Evolutionary conservation across 2,888 invertebrate species (phyloP), one percentile per base, ranked within the genome.

Genomic region (Rhagonycha fulva): DNA sequence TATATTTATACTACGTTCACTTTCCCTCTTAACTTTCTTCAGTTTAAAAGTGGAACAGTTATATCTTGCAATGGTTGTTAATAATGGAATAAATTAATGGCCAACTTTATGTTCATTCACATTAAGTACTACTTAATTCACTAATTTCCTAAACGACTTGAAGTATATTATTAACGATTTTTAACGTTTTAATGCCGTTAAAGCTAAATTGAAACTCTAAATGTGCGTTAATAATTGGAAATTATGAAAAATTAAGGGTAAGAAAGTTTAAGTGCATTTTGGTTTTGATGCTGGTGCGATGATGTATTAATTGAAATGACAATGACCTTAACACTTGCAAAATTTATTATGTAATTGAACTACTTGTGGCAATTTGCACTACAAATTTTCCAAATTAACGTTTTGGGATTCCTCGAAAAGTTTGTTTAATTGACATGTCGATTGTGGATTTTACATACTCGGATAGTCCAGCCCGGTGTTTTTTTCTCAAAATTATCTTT

Each of bases 21-120:
- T 82, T 82, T 82, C 82, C 80, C 82, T 80, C 79, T 81, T 81
- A 81, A 82, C 82, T 82, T 82, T 82, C 82, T 82, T 82, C 78
- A 76, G 79, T 78, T 81, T 78, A 82, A 82, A 81, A 82, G 82
- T 82, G 81, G 82, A 82, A 82, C 82, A 79, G 79, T 82, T 79
- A 81, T 74, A 76, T 61, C 70, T 72, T 76, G 76, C 70, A 71
- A 74, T 78, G 73, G 69, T 78, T 67, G n/a, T n/a, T 30, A 75
- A 32, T 71, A 73, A 74, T 69, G 66, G 74, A 67, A 61, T 72
- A 71, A 47, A 61, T 70, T 68, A 24, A 66, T 69, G 66, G 28
- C 19, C 71, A 68, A 68, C 71, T 74, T 70, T 71, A 62, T 61
- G 30, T 66, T 61, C 19, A 74, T 66, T 60, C 63, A 66, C 47